These are phyloP conservation scores for Exephanes ischioxanthus DNA, from an alignment of 2,888 invertebrate species.

Conservation along the genomic window DNA sequence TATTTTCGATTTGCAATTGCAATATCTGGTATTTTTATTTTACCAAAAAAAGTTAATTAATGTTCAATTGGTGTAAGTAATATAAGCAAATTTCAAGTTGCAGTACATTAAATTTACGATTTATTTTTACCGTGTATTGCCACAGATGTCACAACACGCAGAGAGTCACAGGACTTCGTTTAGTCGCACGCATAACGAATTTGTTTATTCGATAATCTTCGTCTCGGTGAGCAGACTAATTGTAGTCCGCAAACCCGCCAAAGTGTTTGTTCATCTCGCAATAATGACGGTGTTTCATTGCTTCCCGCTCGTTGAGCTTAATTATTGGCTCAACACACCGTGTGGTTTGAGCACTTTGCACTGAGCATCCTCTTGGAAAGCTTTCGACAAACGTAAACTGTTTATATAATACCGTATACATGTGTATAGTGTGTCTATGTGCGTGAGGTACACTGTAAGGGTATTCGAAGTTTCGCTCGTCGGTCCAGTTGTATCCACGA, in stretches of 20 bases:
- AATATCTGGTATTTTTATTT: no score
- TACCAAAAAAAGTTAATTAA: no score
- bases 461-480: conserved; percentile 19
- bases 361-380: conserved; percentile 8
- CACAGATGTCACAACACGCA: not conserved
- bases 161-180: not conserved
- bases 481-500: conserved; percentile 43
- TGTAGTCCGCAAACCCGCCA: not conserved
- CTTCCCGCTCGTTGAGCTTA: conserved; percentile 26
- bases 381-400: conserved; percentile 14
- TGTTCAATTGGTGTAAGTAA: no score
- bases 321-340: conserved; percentile 31
- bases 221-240: not conserved
- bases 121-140: not conserved
- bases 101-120: no score
- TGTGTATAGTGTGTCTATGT: not conserved
- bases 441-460: not conserved
- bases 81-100: no score
- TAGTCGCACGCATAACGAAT: not conserved
- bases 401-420: not conserved
- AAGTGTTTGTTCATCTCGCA: conserved; percentile 12
- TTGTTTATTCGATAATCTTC: not conserved
- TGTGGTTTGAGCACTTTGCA: conserved; percentile 30
- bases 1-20: no score
- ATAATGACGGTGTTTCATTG: conserved; percentile 13